Percentiles rank a stretch among this genome's conserved stretches.
These are phyloP conservation scores for Myzus persicae DNA, from an alignment of 1,140 invertebrate genomes.

Conservation along the genomic window DNA sequence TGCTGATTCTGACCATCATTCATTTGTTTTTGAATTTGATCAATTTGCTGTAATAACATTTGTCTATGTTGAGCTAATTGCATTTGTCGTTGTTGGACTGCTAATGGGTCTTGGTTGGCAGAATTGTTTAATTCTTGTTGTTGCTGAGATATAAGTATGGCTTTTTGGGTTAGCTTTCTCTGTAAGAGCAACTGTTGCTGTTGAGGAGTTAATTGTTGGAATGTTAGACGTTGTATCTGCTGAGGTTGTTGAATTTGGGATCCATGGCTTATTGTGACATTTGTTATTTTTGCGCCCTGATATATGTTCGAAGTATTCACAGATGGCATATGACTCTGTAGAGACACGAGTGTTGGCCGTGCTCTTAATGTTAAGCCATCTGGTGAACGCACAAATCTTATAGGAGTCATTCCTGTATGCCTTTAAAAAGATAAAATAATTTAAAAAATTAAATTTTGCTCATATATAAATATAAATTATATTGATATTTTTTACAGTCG, in stretches of 20 bases:
- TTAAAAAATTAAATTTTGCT: background rate
- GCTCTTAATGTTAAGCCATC: conserved; percentile 60
- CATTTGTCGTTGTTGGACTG: conserved; percentile 59
- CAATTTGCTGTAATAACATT: conserved; percentile 57
- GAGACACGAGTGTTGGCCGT: conserved; percentile 52
- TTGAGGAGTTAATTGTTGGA: conserved; percentile 63
- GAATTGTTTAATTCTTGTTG: conserved; percentile 59
- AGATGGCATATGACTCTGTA: conserved; percentile 59
- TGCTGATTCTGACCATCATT: conserved; percentile 49
- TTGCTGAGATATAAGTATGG: conserved; percentile 42
- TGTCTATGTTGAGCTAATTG: conserved; percentile 61
- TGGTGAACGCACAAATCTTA: conserved; percentile 62
- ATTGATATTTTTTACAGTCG: background rate
- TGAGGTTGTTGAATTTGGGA: conserved; percentile 57
- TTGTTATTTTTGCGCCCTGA: conserved; percentile 55
- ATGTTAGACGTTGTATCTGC: conserved; percentile 50
- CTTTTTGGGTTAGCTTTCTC: conserved; percentile 61
- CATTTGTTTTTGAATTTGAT: conserved; percentile 59
- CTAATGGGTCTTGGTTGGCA: conserved; percentile 55
- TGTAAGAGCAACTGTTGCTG: conserved; percentile 66
- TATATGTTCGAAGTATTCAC: conserved; percentile 48
- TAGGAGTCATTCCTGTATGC: conserved; percentile 61
- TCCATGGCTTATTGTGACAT: conserved; percentile 57
- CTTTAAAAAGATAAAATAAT: conserved; percentile 59
- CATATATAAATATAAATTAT: background rate